These are phyloP conservation scores for Myoxocephalus aenaeus DNA, from an alignment of 2,797 vertebrate species.

Conservation along the genomic window DNA sequence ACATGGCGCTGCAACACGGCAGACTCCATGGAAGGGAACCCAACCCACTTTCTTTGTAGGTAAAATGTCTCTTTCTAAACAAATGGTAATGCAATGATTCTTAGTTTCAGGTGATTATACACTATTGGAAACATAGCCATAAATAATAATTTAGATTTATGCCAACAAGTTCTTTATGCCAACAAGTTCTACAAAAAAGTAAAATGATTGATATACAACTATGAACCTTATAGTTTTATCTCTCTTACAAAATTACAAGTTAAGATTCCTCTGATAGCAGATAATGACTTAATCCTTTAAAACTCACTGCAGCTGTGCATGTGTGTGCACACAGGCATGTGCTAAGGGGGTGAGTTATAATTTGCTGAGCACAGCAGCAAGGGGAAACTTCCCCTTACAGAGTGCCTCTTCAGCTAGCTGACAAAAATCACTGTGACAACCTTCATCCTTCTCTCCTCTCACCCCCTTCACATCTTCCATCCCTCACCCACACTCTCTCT, in stretches of 20 bases:
- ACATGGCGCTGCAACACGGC: no score
- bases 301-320: conserved; percentile 3
- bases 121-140: no score
- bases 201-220: no score
- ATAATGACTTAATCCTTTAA: conserved; percentile 2
- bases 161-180: no score
- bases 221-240: not conserved
- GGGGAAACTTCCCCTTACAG: conserved; percentile 46
- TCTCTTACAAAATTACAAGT: not conserved
- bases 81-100: no score
- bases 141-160: no score
- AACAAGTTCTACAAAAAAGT: no score
- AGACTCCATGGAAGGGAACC: no score
- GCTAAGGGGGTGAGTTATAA: conserved; percentile 66
- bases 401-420: conserved; percentile 56
- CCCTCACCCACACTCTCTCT: not conserved
- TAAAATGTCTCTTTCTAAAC: no score
- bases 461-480: conserved; percentile 9
- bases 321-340: conserved; percentile 8
- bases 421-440: conserved; percentile 71
- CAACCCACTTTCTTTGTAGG: no score
- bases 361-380: conserved; percentile 72
- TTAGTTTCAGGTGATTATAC: no score
- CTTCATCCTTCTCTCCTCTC: conserved; percentile 25
- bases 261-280: conserved; percentile 9